Percentiles rank a stretch among this genome's conserved stretches.
These are phyloP conservation scores for Pseudolycoriella hygida DNA, from an alignment of 2,888 invertebrate genomes.

Conservation along the genomic window DNA sequence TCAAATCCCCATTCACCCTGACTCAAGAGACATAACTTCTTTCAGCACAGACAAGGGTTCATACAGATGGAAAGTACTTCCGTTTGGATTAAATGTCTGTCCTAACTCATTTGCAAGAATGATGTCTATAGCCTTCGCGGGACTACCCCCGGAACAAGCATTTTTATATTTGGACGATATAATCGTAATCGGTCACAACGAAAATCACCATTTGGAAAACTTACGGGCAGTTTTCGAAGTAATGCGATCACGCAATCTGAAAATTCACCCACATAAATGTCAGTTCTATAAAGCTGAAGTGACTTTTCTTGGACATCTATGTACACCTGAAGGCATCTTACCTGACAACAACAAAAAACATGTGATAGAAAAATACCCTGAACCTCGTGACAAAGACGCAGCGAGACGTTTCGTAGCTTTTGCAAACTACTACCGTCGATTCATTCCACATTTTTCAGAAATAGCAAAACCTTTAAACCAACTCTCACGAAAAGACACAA, in stretches of 20 bases:
- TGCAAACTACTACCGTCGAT: no score
- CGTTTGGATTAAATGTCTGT: slow-evolving; percentile 12
- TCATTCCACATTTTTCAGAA: no score
- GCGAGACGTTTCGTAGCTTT: slow-evolving; percentile 12
- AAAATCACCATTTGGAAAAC: slow-evolving; percentile 9
- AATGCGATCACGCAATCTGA: slow-evolving; percentile 8
- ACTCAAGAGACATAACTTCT: no score
- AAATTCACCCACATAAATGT: slow-evolving; percentile 12
- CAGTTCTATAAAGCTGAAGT: slow-evolving; percentile 11
- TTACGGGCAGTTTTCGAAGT: slow-evolving; percentile 12
- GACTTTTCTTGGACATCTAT: slow-evolving; percentile 9
- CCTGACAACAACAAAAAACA: slow-evolving; percentile 12
- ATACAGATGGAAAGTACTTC: slow-evolving; percentile 12
- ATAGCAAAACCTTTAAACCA: no score
- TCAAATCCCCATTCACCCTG: slow-evolving; percentile 8
- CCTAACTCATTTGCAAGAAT: slow-evolving; percentile 14
- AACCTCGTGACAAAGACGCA: slow-evolving; percentile 12
- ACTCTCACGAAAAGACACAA: no score
- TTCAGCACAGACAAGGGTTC: slow-evolving; percentile 9
- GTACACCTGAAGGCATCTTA: slow-evolving; percentile 6
- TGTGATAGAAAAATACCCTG: slow-evolving; percentile 12
- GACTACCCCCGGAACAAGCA: slow-evolving; percentile 10
- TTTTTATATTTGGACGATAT: slow-evolving; percentile 14
- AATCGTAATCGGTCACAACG: slow-evolving; percentile 12
- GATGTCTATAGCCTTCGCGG: slow-evolving; percentile 14